Evolutionary conservation across 2,797 vertebrate species (phyloP), one percentile per base, ranked within the genome.

Genomic region (Neomorphus geoffroyi): DNA sequence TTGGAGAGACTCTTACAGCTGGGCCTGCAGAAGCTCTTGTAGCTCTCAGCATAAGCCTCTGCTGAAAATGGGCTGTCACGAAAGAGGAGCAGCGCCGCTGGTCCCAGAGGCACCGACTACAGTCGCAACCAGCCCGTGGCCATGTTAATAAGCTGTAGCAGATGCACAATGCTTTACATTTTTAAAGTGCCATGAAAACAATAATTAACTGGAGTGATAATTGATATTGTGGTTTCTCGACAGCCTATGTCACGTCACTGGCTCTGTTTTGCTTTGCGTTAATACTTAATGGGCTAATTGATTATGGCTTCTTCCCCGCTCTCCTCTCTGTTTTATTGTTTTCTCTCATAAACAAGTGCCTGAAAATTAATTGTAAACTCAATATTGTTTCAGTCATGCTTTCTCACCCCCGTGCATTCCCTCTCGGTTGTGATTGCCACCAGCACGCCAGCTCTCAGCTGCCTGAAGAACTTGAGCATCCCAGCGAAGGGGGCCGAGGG

Each of bases 181-280:
- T 90, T 74, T 43, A 4, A 77, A 87, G 83, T 16, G 74, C 80
- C 39, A 11, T 1, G 17, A 37, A 93, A 86, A 41, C 79, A 86
- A 27, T 78, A 46, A 89, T 96, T 91, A 93, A 62, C 53, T 46
- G 17, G 13, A 16, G 46, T 13, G 61, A 14, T 94, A 94, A 96
- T 95, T 87, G 92, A 61, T 70, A 13, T 4, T 27, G 86, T 21
- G 91, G 67, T 48, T 93, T 46, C 81, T 60, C 23, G 1, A 18
- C 75, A 79, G 83, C 33, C 83, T 32, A 1, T 70, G 72, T 45
- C 89, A n/a, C 6, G 3, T 72, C 78, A 28, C 6, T 18, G 75
- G 22, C 24, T 67, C 80, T 91, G 79, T n/a, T 95, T 74, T 83
- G 75, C 80, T 85, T 61, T 48, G 81, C 58, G 5, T 48, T 86